These are phyloP conservation scores for Clusia tigrina DNA, from an alignment of 2,888 invertebrate species.

Conservation along the genomic window DNA sequence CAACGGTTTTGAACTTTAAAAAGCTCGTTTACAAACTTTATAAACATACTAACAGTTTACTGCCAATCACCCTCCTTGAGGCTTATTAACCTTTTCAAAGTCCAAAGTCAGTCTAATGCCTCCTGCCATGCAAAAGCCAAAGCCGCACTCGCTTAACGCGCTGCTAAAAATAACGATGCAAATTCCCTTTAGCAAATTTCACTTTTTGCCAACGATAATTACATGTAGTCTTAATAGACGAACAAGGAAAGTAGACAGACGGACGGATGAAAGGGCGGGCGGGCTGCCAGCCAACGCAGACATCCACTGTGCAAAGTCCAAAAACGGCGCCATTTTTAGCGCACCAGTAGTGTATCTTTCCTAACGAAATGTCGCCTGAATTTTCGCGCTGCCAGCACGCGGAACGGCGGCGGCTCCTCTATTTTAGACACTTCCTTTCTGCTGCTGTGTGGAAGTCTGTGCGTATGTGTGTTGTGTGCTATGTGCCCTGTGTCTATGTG, in stretches of 20 bases:
- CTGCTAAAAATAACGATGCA: conserved; percentile 39
- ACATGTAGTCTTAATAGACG: conserved; percentile 36
- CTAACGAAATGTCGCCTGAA: not conserved
- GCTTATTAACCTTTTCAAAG: conserved; percentile 12
- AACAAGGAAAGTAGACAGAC: conserved; percentile 3
- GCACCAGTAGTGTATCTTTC: not conserved
- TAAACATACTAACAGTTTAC: not conserved
- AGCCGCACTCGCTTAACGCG: not conserved
- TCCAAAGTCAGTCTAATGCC: not conserved
- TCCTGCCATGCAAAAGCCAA: not conserved
- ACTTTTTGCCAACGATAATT: conserved; percentile 34
- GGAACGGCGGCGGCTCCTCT: not conserved
- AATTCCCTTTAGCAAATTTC: conserved; percentile 38
- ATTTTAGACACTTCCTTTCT: conserved; percentile 5
- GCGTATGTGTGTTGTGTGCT: not conserved
- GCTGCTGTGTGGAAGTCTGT: not conserved
- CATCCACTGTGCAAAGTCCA: conserved; percentile 22
- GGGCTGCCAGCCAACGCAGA: not conserved
- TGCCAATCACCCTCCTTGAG: not conserved
- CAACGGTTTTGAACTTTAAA: too few relatives aligned
- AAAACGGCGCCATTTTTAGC: conserved; percentile 13
- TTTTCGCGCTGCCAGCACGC: not conserved
- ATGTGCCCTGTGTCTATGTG: not conserved
- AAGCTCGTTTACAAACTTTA: too few relatives aligned
- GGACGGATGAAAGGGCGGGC: not conserved